These are phyloP conservation scores for Centropristis striata DNA, from an alignment of 2,113 vertebrate species.

Conservation along the genomic window DNA sequence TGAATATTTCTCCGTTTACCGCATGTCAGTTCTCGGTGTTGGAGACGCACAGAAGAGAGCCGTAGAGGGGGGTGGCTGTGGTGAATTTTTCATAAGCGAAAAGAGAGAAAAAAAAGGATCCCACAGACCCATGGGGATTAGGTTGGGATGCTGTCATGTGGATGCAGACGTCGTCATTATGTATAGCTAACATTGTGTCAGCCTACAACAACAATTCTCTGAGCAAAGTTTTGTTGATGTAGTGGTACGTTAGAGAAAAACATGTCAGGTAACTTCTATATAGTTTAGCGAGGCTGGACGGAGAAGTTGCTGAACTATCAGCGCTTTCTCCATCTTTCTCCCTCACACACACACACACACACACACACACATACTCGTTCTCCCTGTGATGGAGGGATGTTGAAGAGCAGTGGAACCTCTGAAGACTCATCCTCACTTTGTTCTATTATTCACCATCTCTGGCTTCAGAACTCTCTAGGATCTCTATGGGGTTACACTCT, in stretches of 20 bases:
- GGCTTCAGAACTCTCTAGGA: slow-evolving; percentile 84
- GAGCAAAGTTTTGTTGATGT: slow-evolving; percentile 23
- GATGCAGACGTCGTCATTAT: slow-evolving; percentile 37
- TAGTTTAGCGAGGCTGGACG: slow-evolving; percentile 47
- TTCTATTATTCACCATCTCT: slow-evolving; percentile 89
- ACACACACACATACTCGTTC: slow-evolving; percentile 43
- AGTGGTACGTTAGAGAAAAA: slow-evolving; percentile 19
- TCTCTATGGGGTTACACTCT: slow-evolving; percentile 78
- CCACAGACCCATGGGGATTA: slow-evolving; percentile 40
- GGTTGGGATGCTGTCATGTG: slow-evolving; percentile 47
- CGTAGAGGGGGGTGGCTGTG: slow-evolving; percentile 33
- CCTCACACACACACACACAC: slow-evolving; percentile 10
- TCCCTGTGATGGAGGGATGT: slow-evolving; percentile 69
- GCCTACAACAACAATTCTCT: slow-evolving; percentile 25
- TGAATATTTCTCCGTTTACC: slow-evolving; percentile 79
- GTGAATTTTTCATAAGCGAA: slow-evolving; percentile 76
- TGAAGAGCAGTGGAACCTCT: slow-evolving; percentile 84
- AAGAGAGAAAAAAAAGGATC: slow-evolving; percentile 22
- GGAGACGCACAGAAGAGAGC: slow-evolving; percentile 62
- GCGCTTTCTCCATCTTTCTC: slow-evolving; percentile 4
- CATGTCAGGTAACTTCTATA: slow-evolving; percentile 41
- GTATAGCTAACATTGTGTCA: slow-evolving; percentile 17
- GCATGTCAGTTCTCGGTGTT: slow-evolving; percentile 69
- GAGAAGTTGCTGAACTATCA: slow-evolving; percentile 50
- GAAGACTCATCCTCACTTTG: slow-evolving; percentile 87